phyloP scores from a whole-genome alignment of 2,113 vertebrate species.

The Misgurnus mizolepis region DNA sequence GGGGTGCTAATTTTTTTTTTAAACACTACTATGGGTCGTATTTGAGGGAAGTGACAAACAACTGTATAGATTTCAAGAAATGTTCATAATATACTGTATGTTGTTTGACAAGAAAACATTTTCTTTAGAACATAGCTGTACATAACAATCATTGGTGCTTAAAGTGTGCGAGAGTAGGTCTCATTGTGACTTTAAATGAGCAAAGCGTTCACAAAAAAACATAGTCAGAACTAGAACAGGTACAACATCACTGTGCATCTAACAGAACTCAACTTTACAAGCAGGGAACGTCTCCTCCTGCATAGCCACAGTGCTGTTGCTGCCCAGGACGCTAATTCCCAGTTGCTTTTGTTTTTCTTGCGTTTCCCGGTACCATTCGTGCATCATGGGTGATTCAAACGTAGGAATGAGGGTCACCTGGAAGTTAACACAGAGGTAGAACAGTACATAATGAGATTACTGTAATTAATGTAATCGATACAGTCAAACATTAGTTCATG shows the following conservation, averaged over 20 bases:
- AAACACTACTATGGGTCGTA: no score
- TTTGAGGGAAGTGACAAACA: no score
- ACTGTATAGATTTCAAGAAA: no score
- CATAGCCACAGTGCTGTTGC: conserved; percentile 93
- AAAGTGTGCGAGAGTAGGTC: neutral
- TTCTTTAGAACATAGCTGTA: neutral
- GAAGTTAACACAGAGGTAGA: neutral
- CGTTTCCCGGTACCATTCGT: conserved; percentile 90
- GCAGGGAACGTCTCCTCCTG: conserved; percentile 93
- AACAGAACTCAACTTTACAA: conserved; percentile 93
- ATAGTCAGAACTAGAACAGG: neutral
- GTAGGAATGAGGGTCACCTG: conserved; percentile 93
- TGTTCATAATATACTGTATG: no score
- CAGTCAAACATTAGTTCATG: no score
- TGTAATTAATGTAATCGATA: no score
- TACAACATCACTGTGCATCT: neutral
- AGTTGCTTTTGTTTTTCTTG: conserved; percentile 81
- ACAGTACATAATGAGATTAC: neutral
- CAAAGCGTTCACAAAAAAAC: neutral
- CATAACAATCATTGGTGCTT: neutral
- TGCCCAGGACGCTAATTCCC: conserved; percentile 86
- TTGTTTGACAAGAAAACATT: conserved; percentile 2
- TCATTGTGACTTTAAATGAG: neutral
- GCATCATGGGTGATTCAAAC: conserved; percentile 86
- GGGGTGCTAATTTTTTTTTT: no score